Percentiles rank a stretch among this genome's conserved stretches.
phyloP scores from a whole-genome alignment of 2,888 invertebrate species.

The Callimorpha dominula region DNA sequence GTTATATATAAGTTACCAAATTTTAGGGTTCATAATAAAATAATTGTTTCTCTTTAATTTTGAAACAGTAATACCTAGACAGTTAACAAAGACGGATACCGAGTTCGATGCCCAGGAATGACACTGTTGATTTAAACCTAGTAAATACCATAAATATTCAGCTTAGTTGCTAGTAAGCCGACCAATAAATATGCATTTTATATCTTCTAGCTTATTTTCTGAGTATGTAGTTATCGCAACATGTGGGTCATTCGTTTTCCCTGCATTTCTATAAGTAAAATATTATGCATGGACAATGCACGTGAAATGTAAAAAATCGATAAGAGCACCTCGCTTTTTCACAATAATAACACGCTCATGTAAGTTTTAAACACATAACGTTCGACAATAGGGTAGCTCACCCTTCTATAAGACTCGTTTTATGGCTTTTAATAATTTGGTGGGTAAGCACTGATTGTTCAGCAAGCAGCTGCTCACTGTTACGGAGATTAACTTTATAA shows the following conservation, averaged over 20 bases:
- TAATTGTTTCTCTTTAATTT: too few relatives aligned
- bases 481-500: slow-evolving; percentile 75
- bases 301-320: slow-evolving; percentile 65
- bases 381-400: slow-evolving; percentile 81
- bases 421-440: slow-evolving; percentile 86
- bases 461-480: slow-evolving; percentile 78
- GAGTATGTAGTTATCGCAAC: background rate
- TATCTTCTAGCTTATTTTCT: background rate
- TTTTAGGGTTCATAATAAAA: too few relatives aligned
- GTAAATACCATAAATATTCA: background rate
- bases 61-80: background rate
- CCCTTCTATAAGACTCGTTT: slow-evolving; percentile 84
- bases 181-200: background rate
- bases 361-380: slow-evolving; percentile 77
- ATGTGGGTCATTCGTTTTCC: background rate
- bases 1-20: too few relatives aligned
- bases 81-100: background rate
- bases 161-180: background rate
- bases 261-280: slow-evolving; percentile 1
- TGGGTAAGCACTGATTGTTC: slow-evolving; percentile 83
- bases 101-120: background rate
- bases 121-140: background rate
- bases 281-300: slow-evolving; percentile 28
- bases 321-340: slow-evolving; percentile 72
- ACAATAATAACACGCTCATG: slow-evolving; percentile 79